Conservation (phyloP, 2,888 invertebrate species). For the Keiferia lycopersicella region DNA sequence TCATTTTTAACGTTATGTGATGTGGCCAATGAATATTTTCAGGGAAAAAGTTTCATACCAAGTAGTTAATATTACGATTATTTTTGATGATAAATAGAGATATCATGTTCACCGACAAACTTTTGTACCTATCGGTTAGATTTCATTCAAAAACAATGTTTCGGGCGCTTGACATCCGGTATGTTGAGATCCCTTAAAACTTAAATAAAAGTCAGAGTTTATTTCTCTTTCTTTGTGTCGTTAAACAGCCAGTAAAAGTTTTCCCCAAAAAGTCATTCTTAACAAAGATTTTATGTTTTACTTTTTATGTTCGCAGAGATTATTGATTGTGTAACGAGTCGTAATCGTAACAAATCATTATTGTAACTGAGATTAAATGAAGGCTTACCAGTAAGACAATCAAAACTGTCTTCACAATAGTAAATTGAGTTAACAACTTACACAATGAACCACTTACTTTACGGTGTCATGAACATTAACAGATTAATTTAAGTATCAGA, state of each 20-base stretch:
- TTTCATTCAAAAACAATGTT: no score
- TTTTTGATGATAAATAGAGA: no score
- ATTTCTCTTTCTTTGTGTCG: background rate
- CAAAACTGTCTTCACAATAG: slow-evolving; percentile 4
- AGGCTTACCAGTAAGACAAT: background rate
- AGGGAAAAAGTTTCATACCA: no score
- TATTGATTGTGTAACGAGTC: slow-evolving; percentile 18
- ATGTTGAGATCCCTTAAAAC: no score
- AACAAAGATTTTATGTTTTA: background rate
- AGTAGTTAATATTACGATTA: no score
- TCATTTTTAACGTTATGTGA: no score
- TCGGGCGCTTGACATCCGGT: no score
- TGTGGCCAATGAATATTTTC: no score
- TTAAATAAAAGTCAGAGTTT: background rate
- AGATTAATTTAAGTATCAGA: no score
- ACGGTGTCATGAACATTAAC: background rate
- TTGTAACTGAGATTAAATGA: background rate
- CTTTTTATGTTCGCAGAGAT: background rate
- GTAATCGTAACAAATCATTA: slow-evolving; percentile 1
- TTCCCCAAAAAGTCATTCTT: background rate
- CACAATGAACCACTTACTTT: slow-evolving; percentile 9
- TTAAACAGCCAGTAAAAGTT: background rate
- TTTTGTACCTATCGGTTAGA: no score
- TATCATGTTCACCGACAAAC: no score
- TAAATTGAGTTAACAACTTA: slow-evolving; percentile 11